phyloP scores from a whole-genome alignment of 2,888 invertebrate species.

The Hofmannophila pseudospretella region DNA sequence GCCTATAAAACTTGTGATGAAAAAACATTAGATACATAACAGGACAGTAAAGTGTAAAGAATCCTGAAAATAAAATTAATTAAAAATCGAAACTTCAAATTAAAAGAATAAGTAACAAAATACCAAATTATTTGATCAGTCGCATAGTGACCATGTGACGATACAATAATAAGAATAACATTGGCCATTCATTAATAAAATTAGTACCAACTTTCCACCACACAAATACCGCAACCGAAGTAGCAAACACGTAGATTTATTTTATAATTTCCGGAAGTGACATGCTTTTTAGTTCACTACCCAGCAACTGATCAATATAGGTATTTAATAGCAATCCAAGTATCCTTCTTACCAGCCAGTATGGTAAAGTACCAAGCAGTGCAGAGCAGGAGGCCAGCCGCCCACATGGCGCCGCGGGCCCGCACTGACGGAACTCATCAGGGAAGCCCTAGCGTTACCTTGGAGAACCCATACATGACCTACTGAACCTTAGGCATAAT shows the following conservation, averaged over 20 bases:
- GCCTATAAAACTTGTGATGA: slow-evolving; percentile 82
- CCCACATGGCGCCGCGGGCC: slow-evolving; percentile 38
- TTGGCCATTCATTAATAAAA: too few relatives aligned
- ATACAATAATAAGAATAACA: too few relatives aligned
- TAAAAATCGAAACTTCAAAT: background rate
- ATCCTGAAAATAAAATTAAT: slow-evolving; percentile 61
- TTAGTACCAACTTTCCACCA: too few relatives aligned
- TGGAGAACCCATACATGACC: slow-evolving; percentile 56
- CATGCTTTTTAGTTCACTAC: too few relatives aligned
- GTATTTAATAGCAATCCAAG: too few relatives aligned
- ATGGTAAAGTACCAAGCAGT: slow-evolving; percentile 67
- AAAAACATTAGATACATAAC: slow-evolving; percentile 83
- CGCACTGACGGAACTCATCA: slow-evolving; percentile 28
- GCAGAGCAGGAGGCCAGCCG: slow-evolving; percentile 50
- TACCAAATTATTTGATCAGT: too few relatives aligned
- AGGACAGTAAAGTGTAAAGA: slow-evolving; percentile 81
- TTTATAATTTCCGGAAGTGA: too few relatives aligned
- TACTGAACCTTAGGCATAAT: slow-evolving; percentile 30
- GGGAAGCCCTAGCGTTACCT: slow-evolving; percentile 42
- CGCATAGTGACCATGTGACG: too few relatives aligned
- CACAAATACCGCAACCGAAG: too few relatives aligned
- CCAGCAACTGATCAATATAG: too few relatives aligned
- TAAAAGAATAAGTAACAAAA: too few relatives aligned
- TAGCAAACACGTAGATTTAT: too few relatives aligned
- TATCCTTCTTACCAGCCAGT: slow-evolving; percentile 49